Base-by-base conservation (phyloP, 2,888 invertebrate genomes). In the Phymatocera aterrima region DNA sequence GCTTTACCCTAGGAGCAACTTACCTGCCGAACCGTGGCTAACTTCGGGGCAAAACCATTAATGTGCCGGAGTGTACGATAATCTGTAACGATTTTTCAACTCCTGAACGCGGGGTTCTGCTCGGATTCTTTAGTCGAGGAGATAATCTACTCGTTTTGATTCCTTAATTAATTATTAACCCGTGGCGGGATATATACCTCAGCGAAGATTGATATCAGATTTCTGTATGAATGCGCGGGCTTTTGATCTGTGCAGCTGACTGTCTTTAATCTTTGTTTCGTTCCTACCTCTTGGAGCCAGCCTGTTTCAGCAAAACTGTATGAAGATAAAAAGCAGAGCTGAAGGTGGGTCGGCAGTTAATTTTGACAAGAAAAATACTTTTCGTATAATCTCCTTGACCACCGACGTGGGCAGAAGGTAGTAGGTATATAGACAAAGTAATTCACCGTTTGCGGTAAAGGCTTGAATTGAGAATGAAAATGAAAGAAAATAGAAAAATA, bases 211-310 rank as follows among this genome's bases (percentile, higher is more conserved):
- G n/a, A n/a, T n/a, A n/a, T n/a, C n/a, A 72, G 34, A 31, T 51
- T 31, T 51, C n/a, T 15, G 43, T 43, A 68, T 46, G 24, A 72
- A 72, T 10, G 72, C 72, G n/a, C n/a, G n/a, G n/a, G n/a, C n/a
- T n/a, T 72, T 72, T 72, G 72, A 72, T 72, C 72, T 10, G 48
- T n/a, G 8, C 34, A 72, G 51, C 51, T 31, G 72, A 31, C 31
- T 70, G 51, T 72, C n/a, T n/a, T 72, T 34, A 28, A 1, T 31
- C 72, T 24, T 46, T 68, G 65, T 65, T 43, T 21, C 40, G 43
- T 40, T 24, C 24, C 18, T 21, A n/a, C 2, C 65, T 43, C 40
- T 65, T 65, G n/a, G n/a, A n/a, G n/a, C n/a, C n/a, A n/a, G n/a
- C 46, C 28, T 40, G 68, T 43, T 8, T 24, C 24, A 1, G 15